Evolutionary conservation across 2,113 vertebrate genomes (phyloP).

Genomic region (Aspiorhynchus laticeps): DNA sequence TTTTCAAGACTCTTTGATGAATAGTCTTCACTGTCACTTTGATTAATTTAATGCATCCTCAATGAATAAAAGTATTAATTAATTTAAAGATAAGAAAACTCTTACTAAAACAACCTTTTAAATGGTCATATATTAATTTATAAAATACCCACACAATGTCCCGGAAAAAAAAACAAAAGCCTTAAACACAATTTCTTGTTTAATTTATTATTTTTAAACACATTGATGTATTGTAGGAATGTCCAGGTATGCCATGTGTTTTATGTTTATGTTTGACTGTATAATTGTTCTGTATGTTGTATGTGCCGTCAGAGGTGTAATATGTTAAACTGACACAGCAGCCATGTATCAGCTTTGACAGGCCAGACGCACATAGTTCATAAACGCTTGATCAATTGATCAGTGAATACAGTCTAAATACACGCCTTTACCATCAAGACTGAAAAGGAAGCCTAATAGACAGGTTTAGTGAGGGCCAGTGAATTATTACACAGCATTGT

Average conservation of each 20-base stretch:
- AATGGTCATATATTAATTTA: neutral
- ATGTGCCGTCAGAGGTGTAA: neutral
- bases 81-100: neutral
- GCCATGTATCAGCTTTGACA: neutral
- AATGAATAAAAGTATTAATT: neutral
- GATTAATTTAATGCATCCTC: neutral
- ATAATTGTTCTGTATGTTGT: constrained; percentile 3
- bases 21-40: neutral
- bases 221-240: constrained; percentile 2
- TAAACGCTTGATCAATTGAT: neutral
- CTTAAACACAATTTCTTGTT: neutral
- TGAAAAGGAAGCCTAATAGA: neutral
- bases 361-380: neutral
- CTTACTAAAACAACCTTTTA: neutral
- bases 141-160: neutral
- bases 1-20: neutral
- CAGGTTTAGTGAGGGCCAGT: neutral
- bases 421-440: neutral
- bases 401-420: neutral
- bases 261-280: neutral
- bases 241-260: neutral
- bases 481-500: neutral
- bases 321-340: neutral
- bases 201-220: neutral
- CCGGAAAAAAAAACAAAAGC: neutral